phyloP scores from a whole-genome alignment of 2,888 invertebrate species.

The Chrysina gloriosa region DNA sequence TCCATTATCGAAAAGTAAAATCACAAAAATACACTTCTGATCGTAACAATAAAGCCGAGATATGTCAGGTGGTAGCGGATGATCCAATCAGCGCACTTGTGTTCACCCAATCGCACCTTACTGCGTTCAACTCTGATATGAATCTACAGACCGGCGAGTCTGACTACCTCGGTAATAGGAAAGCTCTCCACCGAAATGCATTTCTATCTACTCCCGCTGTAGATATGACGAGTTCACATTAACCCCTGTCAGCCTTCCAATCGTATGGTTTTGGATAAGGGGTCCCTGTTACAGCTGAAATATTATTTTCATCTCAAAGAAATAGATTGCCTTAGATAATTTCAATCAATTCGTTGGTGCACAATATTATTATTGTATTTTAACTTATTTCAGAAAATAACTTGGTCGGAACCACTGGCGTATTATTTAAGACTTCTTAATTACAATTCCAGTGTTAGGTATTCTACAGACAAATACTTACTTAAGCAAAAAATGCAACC shows the following conservation, averaged over 20 bases:
- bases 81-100: slow-evolving; percentile 45
- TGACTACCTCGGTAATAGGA: slow-evolving; percentile 41
- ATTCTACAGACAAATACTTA: no score
- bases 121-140: slow-evolving; percentile 35
- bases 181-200: slow-evolving; percentile 43
- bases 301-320: slow-evolving; percentile 18
- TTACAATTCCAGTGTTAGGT: no score
- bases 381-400: no score
- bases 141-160: slow-evolving; percentile 31
- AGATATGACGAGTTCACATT: slow-evolving; percentile 44
- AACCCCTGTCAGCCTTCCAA: slow-evolving; percentile 43
- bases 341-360: slow-evolving; percentile 1
- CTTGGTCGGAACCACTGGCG: no score
- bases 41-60: slow-evolving; percentile 45
- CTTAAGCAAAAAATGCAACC: no score
- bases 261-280: slow-evolving; percentile 3
- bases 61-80: slow-evolving; percentile 46
- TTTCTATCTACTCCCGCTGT: slow-evolving; percentile 39
- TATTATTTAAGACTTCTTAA: no score
- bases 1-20: slow-evolving; percentile 44
- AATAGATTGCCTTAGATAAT: slow-evolving; percentile 24
- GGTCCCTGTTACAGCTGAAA: slow-evolving; percentile 12
- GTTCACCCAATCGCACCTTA: slow-evolving; percentile 43
- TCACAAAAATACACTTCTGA: slow-evolving; percentile 38
- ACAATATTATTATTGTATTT: background rate